Evolutionary conservation across 2,888 invertebrate genomes (phyloP).

Genomic region (Acleris literana): DNA sequence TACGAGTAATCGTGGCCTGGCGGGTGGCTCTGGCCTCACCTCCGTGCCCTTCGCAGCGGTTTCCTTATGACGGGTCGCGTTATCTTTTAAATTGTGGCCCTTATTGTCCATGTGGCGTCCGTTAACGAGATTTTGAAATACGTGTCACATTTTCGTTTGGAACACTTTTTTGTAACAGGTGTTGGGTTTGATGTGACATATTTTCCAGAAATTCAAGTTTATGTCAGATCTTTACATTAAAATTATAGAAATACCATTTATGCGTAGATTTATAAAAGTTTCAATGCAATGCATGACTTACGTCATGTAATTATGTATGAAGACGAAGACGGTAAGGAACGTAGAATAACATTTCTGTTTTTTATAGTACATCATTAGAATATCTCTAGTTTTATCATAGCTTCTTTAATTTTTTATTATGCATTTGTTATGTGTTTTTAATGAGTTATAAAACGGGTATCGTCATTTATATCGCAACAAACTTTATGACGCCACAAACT

Average conservation of each 20-base stretch:
- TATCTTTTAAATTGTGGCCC: conserved; percentile 51
- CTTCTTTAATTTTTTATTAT: conserved; percentile 16
- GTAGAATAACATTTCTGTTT: neutral
- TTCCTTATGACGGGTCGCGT: conserved; percentile 59
- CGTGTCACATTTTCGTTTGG: neutral
- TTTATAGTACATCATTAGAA: conserved; percentile 1
- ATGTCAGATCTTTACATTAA: no score
- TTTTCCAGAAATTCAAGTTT: neutral
- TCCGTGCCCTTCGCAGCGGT: conserved; percentile 59
- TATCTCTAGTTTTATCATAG: conserved; percentile 10
- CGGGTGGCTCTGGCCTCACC: conserved; percentile 62
- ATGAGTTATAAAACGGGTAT: conserved; percentile 21
- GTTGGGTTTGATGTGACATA: neutral
- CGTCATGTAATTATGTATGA: no score
- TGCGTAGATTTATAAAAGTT: no score
- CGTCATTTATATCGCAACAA: conserved; percentile 17
- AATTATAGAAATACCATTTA: no score
- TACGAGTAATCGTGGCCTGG: conserved; percentile 41
- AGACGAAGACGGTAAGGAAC: no score
- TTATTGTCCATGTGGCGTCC: conserved; percentile 39
- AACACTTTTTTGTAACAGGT: neutral
- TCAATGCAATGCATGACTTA: no score
- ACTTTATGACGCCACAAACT: conserved; percentile 14
- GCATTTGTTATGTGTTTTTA: conserved; percentile 14
- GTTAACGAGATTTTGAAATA: conserved; percentile 35